These are phyloP conservation scores for Euzetes globulus DNA, from an alignment of 2,888 invertebrate genomes.

Conservation along the genomic window DNA sequence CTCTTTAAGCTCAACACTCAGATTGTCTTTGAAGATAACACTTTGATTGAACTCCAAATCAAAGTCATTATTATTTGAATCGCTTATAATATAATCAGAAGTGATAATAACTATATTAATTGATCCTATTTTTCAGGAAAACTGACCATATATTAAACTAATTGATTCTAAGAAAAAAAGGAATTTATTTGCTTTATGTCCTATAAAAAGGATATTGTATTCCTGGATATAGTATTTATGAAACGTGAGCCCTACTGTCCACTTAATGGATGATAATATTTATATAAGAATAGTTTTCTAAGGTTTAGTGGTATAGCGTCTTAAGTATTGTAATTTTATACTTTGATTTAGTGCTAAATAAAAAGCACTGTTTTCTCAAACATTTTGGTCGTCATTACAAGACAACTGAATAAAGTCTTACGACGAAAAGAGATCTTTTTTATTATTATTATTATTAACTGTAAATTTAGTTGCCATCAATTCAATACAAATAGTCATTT, in stretches of 20 bases:
- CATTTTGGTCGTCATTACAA: not conserved
- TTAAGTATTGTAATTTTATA: slow-evolving; percentile 12
- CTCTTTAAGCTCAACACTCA: not conserved
- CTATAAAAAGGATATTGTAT: not conserved
- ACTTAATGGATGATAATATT: slow-evolving; percentile 19
- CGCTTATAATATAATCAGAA: not conserved
- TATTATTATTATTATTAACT: no score
- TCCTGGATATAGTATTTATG: not conserved
- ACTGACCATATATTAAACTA: no score
- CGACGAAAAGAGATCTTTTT: no score
- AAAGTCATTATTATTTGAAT: not conserved
- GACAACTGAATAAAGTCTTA: no score
- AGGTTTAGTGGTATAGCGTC: not conserved
- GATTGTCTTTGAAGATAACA: not conserved
- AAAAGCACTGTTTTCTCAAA: not conserved
- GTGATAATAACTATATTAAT: no score
- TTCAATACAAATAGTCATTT: no score
- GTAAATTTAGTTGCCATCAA: no score
- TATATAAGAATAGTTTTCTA: slow-evolving; percentile 10
- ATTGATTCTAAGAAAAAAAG: not conserved
- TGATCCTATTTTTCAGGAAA: no score
- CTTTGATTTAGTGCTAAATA: not conserved
- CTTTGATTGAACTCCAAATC: not conserved
- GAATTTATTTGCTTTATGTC: not conserved
- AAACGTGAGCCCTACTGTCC: slow-evolving; percentile 2